Conservation (phyloP, 2,888 invertebrate species). For the Eubasilissa splendida region DNA sequence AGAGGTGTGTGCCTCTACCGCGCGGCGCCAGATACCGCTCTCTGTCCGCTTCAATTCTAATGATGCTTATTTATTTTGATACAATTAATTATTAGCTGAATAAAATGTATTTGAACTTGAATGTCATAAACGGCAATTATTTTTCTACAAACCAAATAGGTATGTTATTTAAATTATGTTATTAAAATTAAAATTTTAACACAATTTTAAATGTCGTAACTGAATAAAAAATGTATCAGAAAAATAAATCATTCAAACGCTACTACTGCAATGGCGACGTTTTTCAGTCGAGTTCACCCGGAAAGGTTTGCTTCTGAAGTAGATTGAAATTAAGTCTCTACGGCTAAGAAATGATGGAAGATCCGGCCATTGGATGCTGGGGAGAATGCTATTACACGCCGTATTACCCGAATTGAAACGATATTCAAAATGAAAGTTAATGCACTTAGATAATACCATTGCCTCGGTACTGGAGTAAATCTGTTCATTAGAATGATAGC, state of each 20-base stretch:
- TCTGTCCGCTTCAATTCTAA: too few relatives aligned
- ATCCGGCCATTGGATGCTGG: neutral
- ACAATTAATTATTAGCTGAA: too few relatives aligned
- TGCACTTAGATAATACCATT: conserved; percentile 21
- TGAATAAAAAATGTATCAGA: neutral
- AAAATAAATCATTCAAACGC: conserved; percentile 12
- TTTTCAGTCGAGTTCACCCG: conserved; percentile 11
- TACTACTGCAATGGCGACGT: conserved; percentile 13
- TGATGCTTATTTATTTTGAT: too few relatives aligned
- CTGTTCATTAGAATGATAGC: too few relatives aligned
- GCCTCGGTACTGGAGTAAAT: neutral
- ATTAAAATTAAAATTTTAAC: too few relatives aligned
- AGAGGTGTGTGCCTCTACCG: too few relatives aligned
- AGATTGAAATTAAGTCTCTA: conserved; percentile 22
- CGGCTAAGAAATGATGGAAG: conserved; percentile 8
- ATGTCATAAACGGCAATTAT: too few relatives aligned
- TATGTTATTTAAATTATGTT: neutral
- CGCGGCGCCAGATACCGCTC: too few relatives aligned
- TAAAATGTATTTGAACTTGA: too few relatives aligned
- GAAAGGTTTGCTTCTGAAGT: neutral
- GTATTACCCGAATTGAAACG: conserved; percentile 6
- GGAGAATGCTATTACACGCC: conserved; percentile 4
- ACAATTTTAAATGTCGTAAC: too few relatives aligned
- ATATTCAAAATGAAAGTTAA: conserved; percentile 11
- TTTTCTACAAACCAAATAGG: too few relatives aligned